phyloP scores from a whole-genome alignment of 37 sponge, comb jelly and placozoan species.

The Mnemiopsis leidyi region DNA sequence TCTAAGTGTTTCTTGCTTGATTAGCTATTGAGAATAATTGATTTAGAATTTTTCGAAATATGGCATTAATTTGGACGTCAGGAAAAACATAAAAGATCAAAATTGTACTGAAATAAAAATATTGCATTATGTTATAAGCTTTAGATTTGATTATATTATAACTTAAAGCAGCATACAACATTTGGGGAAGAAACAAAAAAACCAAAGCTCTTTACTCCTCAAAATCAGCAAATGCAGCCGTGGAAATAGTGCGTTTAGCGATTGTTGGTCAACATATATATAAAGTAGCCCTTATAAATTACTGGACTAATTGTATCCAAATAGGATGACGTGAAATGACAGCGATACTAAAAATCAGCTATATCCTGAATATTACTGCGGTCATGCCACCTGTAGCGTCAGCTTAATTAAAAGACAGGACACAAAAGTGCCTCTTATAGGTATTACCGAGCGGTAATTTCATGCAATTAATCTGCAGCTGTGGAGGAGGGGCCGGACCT shows the following conservation, averaged over 20 bases:
- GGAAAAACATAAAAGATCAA: too few relatives aligned
- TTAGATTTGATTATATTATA: too few relatives aligned
- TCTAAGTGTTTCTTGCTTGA: not conserved
- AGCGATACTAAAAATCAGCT: not conserved
- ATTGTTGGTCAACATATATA: too few relatives aligned
- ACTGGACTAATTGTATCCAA: not conserved
- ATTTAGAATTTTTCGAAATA: not conserved
- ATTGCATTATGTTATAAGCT: too few relatives aligned
- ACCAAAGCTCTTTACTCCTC: too few relatives aligned
- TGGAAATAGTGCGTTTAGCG: too few relatives aligned
- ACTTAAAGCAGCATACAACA: too few relatives aligned
- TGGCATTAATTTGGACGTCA: too few relatives aligned
- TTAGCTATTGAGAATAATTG: not conserved
- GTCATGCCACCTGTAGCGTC: not conserved
- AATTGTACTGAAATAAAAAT: too few relatives aligned
- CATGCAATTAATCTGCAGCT: not conserved
- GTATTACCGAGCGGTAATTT: not conserved
- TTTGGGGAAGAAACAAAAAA: too few relatives aligned
- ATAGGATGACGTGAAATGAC: not conserved
- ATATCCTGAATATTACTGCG: not conserved
- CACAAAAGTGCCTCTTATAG: not conserved
- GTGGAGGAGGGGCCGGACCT: not conserved
- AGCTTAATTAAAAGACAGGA: not conserved
- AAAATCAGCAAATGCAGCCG: too few relatives aligned
- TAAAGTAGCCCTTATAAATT: not conserved